These are phyloP conservation scores for Lithophane semibrunnea DNA, from an alignment of 2,888 invertebrate species.

Conservation along the genomic window DNA sequence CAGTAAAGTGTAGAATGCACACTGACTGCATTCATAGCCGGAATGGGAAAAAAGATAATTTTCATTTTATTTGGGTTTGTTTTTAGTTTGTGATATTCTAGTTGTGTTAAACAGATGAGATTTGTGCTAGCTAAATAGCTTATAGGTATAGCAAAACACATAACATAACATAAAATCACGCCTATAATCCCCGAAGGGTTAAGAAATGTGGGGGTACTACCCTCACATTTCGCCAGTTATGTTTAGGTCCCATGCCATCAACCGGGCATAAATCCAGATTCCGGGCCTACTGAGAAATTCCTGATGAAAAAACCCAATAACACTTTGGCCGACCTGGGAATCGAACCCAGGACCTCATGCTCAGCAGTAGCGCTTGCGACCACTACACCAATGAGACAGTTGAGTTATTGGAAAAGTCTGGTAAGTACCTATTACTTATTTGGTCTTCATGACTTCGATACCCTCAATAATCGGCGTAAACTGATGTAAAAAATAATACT, in stretches of 20 bases:
- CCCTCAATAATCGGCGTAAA: too few species aligned
- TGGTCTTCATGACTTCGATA: too few species aligned
- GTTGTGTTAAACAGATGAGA: background rate
- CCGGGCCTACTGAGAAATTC: too few species aligned
- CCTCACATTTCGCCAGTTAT: background rate
- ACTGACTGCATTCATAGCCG: conserved; percentile 71
- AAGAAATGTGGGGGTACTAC: background rate
- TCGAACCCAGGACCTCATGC: too few species aligned
- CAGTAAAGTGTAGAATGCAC: conserved; percentile 79
- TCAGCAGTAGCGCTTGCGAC: too few species aligned
- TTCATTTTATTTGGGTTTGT: conserved; percentile 16
- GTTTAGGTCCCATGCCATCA: background rate
- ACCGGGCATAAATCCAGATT: too few species aligned
- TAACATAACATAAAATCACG: background rate
- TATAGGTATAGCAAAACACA: too few species aligned
- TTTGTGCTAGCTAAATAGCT: too few species aligned
- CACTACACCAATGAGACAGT: background rate
- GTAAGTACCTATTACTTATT: too few species aligned
- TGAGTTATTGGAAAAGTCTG: too few species aligned
- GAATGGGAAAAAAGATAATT: conserved; percentile 52
- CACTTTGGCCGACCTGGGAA: too few species aligned
- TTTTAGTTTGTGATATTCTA: background rate
- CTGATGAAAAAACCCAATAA: background rate
- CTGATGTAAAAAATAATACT: too few species aligned
- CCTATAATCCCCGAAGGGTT: background rate